Evolutionary conservation across 2,113 vertebrate species (phyloP).

Genomic region (Equus quagga): DNA sequence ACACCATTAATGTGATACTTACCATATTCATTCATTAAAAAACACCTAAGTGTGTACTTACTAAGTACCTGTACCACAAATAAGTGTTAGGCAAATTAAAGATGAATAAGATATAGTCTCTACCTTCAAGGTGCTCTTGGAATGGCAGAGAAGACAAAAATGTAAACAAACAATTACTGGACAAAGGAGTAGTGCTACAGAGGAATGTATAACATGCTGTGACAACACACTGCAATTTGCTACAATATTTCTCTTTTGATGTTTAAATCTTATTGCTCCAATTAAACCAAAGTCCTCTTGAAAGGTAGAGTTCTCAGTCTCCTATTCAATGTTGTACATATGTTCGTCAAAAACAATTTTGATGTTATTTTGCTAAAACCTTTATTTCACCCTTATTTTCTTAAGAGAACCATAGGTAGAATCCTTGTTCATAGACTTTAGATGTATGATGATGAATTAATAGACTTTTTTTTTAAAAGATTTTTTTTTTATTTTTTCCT

Average conservation of each 20-base stretch:
- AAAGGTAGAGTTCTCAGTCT: neutral
- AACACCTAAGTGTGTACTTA: neutral
- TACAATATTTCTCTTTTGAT: neutral
- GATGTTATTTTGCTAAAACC: neutral
- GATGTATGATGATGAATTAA: slow-evolving; percentile 15
- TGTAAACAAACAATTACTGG: neutral
- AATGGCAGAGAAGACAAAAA: slow-evolving; percentile 4
- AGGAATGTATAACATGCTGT: neutral
- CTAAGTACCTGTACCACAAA: neutral
- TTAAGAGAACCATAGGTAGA: neutral
- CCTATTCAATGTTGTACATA: neutral
- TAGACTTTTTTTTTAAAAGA: neutral
- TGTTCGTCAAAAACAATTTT: neutral
- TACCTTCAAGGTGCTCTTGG: neutral
- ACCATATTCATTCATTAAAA: neutral
- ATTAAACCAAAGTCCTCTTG: neutral
- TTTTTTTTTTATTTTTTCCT: no score
- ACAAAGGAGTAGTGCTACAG: neutral
- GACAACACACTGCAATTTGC: neutral
- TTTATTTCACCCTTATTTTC: neutral
- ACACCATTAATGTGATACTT: neutral
- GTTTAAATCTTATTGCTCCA: neutral
- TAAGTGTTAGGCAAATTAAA: neutral
- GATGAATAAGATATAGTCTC: neutral
- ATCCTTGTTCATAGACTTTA: neutral